These are phyloP conservation scores for Beroe forskalii DNA, from an alignment of 37 sponge, comb jelly and placozoan species.

Conservation along the genomic window DNA sequence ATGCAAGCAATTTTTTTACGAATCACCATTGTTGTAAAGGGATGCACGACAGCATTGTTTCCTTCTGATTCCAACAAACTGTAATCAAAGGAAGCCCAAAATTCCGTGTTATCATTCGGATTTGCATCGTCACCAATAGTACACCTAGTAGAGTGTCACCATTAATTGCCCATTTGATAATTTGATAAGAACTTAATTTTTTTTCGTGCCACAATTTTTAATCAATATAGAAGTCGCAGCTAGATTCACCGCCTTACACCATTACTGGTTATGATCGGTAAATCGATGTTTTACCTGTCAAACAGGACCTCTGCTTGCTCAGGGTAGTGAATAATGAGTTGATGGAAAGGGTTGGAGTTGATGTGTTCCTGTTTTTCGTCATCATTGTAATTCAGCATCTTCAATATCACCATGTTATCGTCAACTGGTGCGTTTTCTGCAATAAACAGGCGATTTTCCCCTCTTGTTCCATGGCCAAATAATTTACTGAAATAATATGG, in stretches of 20 bases:
- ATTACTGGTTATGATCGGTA: too few species aligned
- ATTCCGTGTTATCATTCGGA: neutral
- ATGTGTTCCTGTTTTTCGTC: neutral
- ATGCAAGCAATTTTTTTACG: too few species aligned
- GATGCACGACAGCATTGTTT: too few species aligned
- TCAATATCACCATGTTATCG: neutral
- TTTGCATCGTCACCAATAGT: neutral
- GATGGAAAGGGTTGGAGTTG: neutral
- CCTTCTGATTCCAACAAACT: neutral
- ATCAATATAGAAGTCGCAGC: too few species aligned
- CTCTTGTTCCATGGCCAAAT: too few species aligned
- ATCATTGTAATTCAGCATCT: neutral
- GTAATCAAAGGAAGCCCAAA: neutral
- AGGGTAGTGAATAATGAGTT: conserved; percentile 39
- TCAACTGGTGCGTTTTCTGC: neutral
- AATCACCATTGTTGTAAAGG: too few species aligned
- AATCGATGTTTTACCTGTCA: conserved; percentile 20
- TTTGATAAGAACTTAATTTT: too few species aligned
- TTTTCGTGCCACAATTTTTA: too few species aligned
- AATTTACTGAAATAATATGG: too few species aligned
- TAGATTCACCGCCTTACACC: too few species aligned
- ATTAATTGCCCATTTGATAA: neutral
- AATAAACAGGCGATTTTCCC: too few species aligned
- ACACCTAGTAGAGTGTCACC: neutral
- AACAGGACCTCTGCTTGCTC: neutral